A percentile compares a stretch with the other conserved stretches of the same genome.
phyloP scores from a whole-genome alignment of 2,113 vertebrate genomes.

The Zapornia atra region DNA sequence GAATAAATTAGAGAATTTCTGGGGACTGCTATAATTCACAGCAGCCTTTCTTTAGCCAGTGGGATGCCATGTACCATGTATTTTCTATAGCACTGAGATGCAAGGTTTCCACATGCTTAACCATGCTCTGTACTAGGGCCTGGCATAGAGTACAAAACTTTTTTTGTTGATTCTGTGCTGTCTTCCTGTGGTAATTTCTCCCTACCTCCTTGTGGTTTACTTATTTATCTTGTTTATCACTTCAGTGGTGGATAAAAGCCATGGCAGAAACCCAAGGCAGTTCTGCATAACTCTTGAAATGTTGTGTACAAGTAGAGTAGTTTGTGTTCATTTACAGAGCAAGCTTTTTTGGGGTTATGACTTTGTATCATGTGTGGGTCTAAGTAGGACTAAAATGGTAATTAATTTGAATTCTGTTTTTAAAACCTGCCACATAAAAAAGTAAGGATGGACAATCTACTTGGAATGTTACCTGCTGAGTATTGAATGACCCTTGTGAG shows the following conservation, averaged over 20 bases:
- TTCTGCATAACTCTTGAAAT: neutral
- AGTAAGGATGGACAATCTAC: neutral
- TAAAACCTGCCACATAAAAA: neutral
- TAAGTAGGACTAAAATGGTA: neutral
- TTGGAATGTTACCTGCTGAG: neutral
- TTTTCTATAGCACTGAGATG: neutral
- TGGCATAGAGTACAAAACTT: neutral
- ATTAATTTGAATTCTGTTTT: neutral
- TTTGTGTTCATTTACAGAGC: neutral
- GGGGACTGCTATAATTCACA: neutral
- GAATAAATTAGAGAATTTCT: slow-evolving; percentile 4
- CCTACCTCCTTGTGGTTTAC: neutral
- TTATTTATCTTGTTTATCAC: neutral
- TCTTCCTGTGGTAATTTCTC: neutral
- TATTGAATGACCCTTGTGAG: neutral
- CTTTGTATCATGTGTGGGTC: neutral
- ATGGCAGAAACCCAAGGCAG: neutral
- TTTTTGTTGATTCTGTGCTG: neutral
- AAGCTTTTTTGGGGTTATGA: neutral
- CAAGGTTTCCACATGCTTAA: neutral
- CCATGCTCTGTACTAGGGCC: neutral
- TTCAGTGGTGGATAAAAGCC: neutral
- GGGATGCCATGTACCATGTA: neutral
- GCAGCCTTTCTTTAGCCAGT: neutral
- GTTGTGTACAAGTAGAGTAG: neutral